phyloP scores from a whole-genome alignment of 1,140 invertebrate genomes.

The Vanessa tameamea region DNA sequence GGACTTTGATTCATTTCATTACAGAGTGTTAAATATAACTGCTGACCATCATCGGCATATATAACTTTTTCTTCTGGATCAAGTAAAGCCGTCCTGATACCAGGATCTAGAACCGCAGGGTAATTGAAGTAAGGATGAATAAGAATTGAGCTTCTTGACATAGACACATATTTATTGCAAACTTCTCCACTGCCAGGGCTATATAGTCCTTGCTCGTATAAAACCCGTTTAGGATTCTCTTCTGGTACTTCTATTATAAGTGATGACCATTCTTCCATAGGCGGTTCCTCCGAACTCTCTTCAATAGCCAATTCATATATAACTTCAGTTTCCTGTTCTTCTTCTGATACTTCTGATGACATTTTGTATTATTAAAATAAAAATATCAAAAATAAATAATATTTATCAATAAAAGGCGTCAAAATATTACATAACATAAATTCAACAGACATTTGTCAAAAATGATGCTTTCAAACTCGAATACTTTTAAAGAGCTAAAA shows the following conservation, averaged over 20 bases:
- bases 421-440: conserved; percentile 27
- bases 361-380: conserved; percentile 36
- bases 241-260: conserved; percentile 44
- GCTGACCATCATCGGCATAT: conserved; percentile 70
- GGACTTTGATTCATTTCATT: conserved; percentile 70
- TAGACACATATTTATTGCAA: conserved; percentile 59
- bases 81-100: conserved; percentile 69
- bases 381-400: conserved; percentile 31
- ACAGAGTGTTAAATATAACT: conserved; percentile 70
- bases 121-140: conserved; percentile 77
- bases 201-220: conserved; percentile 50
- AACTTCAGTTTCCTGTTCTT: conserved; percentile 33
- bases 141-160: conserved; percentile 74
- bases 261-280: conserved; percentile 66
- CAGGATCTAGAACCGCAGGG: conserved; percentile 76
- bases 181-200: conserved; percentile 61
- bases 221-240: conserved; percentile 48
- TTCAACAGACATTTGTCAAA: conserved; percentile 32
- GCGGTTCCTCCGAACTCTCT: conserved; percentile 54
- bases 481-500: not conserved
- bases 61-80: conserved; percentile 56
- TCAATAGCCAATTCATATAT: conserved; percentile 38
- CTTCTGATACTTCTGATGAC: conserved; percentile 41
- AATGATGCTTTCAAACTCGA: not conserved
- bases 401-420: conserved; percentile 30